Evolutionary conservation across 2,888 invertebrate species (phyloP).

Genomic region (Synanthedon tipuliformis): DNA sequence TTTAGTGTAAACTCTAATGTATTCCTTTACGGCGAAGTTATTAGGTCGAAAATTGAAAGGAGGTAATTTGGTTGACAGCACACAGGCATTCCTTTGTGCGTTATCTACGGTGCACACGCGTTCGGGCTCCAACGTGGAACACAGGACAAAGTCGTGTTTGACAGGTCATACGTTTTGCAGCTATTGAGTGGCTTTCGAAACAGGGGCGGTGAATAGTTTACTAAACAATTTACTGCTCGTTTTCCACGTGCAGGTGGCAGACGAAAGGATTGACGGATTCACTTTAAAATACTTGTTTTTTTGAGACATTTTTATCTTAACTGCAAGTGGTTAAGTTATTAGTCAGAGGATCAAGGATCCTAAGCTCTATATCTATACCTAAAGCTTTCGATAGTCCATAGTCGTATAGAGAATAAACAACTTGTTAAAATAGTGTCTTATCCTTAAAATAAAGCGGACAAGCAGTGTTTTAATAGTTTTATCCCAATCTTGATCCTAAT

Average conservation of each 20-base stretch:
- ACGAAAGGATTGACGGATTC: background rate
- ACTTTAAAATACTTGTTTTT: too few species aligned
- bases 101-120: slow-evolving; percentile 31
- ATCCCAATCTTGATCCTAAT: too few species aligned
- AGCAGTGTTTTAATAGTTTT: too few species aligned
- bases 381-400: too few species aligned
- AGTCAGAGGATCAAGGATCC: too few species aligned
- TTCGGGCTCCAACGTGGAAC: slow-evolving; percentile 14
- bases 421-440: too few species aligned
- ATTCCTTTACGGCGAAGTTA: slow-evolving; percentile 13
- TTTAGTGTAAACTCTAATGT: background rate
- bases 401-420: too few species aligned
- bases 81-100: slow-evolving; percentile 23
- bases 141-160: slow-evolving; percentile 22
- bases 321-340: too few species aligned
- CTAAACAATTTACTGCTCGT: slow-evolving; percentile 1
- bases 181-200: slow-evolving; percentile 15
- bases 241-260: slow-evolving; percentile 2
- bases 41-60: slow-evolving; percentile 13
- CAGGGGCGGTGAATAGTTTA: slow-evolving; percentile 4
- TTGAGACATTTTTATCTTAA: too few species aligned
- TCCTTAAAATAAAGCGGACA: too few species aligned
- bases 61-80: slow-evolving; percentile 11
- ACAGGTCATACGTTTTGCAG: slow-evolving; percentile 18
- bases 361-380: too few species aligned